A percentile compares a stretch with the other conserved stretches of the same genome.
These are phyloP conservation scores for Spodoptera littoralis DNA, from an alignment of 2,888 invertebrate species.

Conservation along the genomic window DNA sequence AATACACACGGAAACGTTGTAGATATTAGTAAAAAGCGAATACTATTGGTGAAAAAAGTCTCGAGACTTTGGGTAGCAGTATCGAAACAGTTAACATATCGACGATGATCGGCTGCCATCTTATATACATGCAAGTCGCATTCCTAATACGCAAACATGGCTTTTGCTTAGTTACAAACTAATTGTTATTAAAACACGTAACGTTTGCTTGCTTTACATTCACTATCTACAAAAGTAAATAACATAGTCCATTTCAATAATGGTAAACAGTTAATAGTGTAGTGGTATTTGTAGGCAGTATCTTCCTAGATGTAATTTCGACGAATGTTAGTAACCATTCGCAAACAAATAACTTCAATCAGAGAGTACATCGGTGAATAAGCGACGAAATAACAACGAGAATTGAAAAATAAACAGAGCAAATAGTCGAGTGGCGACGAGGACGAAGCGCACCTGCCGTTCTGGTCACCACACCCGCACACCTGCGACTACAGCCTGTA, in stretches of 20 bases:
- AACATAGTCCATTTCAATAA: too few relatives aligned
- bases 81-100: too few relatives aligned
- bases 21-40: conserved; percentile 24
- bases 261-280: too few relatives aligned
- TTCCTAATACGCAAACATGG: too few relatives aligned
- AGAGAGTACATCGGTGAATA: conserved; percentile 24
- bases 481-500: conserved; percentile 56
- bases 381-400: conserved; percentile 26
- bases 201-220: too few relatives aligned
- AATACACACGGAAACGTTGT: conserved; percentile 16
- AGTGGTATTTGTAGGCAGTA: not conserved
- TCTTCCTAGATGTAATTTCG: conserved; percentile 19
- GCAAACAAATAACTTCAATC: conserved; percentile 32
- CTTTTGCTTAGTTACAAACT: too few relatives aligned
- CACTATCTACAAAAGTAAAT: too few relatives aligned
- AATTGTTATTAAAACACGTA: too few relatives aligned
- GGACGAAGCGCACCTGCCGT: conserved; percentile 66
- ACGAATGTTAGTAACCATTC: conserved; percentile 29
- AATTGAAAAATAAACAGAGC: conserved; percentile 63
- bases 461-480: conserved; percentile 60
- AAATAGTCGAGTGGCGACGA: conserved; percentile 51
- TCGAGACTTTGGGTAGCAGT: too few relatives aligned
- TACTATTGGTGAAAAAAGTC: too few relatives aligned
- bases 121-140: too few relatives aligned
- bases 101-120: too few relatives aligned